Percentiles rank a stretch among this genome's conserved stretches.
Conservation (phyloP, 2,113 vertebrate species). For the Gavia stellata region DNA sequence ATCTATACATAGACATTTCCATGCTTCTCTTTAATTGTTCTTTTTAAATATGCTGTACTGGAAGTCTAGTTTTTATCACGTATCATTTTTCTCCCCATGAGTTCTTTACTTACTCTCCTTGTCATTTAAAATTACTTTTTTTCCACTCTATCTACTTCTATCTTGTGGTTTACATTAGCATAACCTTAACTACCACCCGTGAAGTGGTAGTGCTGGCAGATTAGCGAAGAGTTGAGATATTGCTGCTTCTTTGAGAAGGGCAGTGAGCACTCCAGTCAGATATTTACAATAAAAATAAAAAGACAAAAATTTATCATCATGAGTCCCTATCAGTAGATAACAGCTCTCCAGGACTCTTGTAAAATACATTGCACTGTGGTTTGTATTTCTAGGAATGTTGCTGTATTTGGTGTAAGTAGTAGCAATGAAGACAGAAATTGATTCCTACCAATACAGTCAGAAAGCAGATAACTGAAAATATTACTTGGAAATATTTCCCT, state of each 20-base stretch:
- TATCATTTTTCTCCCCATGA: background rate
- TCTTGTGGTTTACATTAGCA: background rate
- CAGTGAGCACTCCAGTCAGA: background rate
- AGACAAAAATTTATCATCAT: background rate
- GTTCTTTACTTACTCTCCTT: background rate
- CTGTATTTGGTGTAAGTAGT: background rate
- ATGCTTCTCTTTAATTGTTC: background rate
- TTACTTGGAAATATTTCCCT: background rate
- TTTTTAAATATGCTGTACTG: background rate
- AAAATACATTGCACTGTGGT: background rate
- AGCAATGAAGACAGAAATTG: background rate
- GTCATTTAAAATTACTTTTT: background rate
- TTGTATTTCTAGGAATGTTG: background rate
- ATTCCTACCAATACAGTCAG: background rate
- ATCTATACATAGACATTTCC: background rate
- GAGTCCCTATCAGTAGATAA: background rate
- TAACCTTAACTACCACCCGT: background rate
- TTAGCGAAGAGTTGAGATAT: background rate
- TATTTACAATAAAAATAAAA: background rate
- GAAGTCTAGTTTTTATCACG: background rate
- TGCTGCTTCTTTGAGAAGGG: background rate
- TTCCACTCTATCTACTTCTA: background rate
- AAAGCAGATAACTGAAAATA: background rate
- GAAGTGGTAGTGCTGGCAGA: background rate
- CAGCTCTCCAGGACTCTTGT: background rate